Conservation (phyloP, 53 echinoderm and acorn worm genomes). For the Glandiceps talaboti region DNA sequence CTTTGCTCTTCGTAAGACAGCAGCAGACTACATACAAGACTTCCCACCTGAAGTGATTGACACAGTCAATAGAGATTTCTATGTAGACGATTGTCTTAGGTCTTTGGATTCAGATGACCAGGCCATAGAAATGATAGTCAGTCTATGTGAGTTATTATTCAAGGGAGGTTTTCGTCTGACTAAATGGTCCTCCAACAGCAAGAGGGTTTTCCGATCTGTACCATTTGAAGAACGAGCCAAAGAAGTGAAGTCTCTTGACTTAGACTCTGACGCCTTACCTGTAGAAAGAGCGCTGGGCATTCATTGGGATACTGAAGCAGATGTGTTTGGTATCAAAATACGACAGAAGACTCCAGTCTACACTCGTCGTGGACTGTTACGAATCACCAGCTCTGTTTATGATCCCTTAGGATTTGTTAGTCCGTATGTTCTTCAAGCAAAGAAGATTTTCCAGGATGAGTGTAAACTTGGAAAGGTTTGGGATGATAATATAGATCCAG, state of each 20-base stretch:
- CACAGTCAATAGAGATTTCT: constrained; percentile 20
- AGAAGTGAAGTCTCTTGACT: constrained; percentile 20
- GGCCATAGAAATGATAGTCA: constrained; percentile 12
- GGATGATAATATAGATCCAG: constrained; percentile 15
- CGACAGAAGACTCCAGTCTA: constrained; percentile 4
- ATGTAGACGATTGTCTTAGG: constrained; percentile 53
- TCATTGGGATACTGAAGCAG: constrained; percentile 17
- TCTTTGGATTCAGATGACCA: constrained; percentile 17
- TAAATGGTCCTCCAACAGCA: constrained; percentile 29
- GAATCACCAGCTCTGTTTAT: constrained; percentile 26
- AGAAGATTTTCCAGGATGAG: constrained; percentile 26
- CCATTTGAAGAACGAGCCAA: constrained; percentile 23
- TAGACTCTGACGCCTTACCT: constrained; percentile 22
- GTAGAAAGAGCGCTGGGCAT: constrained; percentile 33
- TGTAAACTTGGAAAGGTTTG: constrained; percentile 13
- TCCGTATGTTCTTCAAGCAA: constrained; percentile 23
- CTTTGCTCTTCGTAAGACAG: constrained; percentile 32
- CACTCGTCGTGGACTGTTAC: constrained; percentile 28
- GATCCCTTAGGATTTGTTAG: constrained; percentile 27
- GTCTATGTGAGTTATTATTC: constrained; percentile 7
- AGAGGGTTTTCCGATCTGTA: constrained; percentile 20
- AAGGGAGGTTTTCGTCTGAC: constrained; percentile 31
- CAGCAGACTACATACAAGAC: constrained; percentile 11
- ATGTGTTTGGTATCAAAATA: constrained; percentile 26
- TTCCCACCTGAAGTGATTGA: constrained; percentile 5